Evolutionary conservation across 2,888 invertebrate genomes (phyloP).

Genomic region (Napeogenes inachia): DNA sequence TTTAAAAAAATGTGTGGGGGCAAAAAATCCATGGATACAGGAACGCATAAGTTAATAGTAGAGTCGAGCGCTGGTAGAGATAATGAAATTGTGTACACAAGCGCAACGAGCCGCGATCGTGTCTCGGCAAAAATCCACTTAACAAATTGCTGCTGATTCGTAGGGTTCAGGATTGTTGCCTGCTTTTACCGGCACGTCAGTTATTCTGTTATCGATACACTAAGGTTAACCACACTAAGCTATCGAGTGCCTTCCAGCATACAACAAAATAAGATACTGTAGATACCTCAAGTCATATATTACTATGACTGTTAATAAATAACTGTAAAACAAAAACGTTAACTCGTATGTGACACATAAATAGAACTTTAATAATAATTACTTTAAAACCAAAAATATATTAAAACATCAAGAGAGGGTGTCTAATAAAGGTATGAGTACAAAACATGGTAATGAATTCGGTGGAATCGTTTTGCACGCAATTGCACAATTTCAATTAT

Average conservation of each 20-base stretch:
- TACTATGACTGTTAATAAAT: too few species aligned
- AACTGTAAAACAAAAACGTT: too few species aligned
- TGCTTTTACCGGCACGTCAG: slow-evolving; percentile 72
- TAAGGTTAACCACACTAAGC: slow-evolving; percentile 31
- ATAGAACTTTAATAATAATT: too few species aligned
- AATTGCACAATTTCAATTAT: slow-evolving; percentile 79
- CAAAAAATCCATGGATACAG: slow-evolving; percentile 59
- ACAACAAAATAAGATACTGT: too few species aligned
- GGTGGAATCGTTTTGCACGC: slow-evolving; percentile 72
- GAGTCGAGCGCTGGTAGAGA: slow-evolving; percentile 63
- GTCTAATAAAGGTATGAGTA: slow-evolving; percentile 51
- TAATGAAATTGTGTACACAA: slow-evolving; percentile 78
- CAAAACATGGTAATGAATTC: slow-evolving; percentile 71
- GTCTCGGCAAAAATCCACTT: slow-evolving; percentile 79
- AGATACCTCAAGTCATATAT: too few species aligned
- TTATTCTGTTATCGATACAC: slow-evolving; percentile 73
- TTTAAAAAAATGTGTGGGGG: slow-evolving; percentile 25
- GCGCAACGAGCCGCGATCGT: slow-evolving; percentile 76
- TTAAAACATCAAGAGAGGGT: slow-evolving; percentile 59
- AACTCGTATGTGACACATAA: too few species aligned
- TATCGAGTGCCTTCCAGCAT: background rate
- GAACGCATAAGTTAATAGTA: slow-evolving; percentile 72
- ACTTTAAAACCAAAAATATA: slow-evolving; percentile 45
- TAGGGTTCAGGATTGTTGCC: slow-evolving; percentile 76
- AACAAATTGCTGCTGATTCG: slow-evolving; percentile 79